Evolutionary conservation across 2,797 vertebrate genomes (phyloP), one percentile per base, ranked within the genome.

Genomic region (Sebastes nivosus): DNA sequence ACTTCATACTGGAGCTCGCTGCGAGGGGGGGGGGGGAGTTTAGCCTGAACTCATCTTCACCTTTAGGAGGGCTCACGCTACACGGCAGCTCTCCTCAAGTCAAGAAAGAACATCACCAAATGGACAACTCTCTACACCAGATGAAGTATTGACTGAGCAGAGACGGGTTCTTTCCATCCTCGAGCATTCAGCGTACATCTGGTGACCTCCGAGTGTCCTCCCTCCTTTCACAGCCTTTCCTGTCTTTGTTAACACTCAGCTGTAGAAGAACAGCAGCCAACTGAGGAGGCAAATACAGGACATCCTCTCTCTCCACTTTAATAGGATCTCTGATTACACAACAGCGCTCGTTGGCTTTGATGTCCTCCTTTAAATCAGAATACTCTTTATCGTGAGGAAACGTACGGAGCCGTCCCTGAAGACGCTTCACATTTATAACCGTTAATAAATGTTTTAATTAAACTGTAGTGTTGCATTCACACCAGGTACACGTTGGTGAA

Each of bases 161-260:
- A 30, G 7, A 75, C 79, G 79, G 85, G 80, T 85, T 91, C 69
- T 50, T 60, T 83, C 46, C 69, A 73, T 87, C 85, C 88, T 85
- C 75, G 42, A 73, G 67, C 69, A 63, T 80, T 78, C 42, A n/a
- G 65, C 13, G 30, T 78, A 78, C 93, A 94, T 94, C 92, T 94
- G 92, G 84, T 92, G 92, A 94, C 93, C 94, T 88, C 81, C 70
- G n/a, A 2, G 74, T 57, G 85, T 87, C 86, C 89, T 91, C 90
- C 82, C 81, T 80, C 77, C 77, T 87, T 70, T 79, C 85, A 63
- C 80, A 85, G 91, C 93, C 93, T 95, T 95, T 95, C 93, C 95
- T 95, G 94, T 80, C 88, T 94, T 96, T 95, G 94, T 94, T 92
- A 87, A 81, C 69, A 83, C 63, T 87, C 86, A 50, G 88, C 75